These are phyloP conservation scores for Fregetta grallaria DNA, from an alignment of 2,113 vertebrate genomes.

Conservation along the genomic window DNA sequence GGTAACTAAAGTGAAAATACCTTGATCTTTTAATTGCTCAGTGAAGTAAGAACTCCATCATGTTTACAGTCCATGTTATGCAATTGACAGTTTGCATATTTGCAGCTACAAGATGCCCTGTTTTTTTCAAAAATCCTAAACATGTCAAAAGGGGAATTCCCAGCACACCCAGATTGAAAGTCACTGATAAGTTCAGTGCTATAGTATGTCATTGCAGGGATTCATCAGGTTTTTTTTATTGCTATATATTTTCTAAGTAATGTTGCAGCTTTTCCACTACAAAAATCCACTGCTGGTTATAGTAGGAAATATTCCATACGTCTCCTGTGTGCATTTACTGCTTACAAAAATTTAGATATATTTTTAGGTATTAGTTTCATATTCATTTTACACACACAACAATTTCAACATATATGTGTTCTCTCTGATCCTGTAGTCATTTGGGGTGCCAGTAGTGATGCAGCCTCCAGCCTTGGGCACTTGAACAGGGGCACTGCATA, in stretches of 20 bases:
- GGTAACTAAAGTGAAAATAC: background rate
- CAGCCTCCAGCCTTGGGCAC: background rate
- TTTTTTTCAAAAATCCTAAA: background rate
- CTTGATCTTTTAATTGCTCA: background rate
- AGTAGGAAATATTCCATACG: background rate
- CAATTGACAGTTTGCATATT: background rate
- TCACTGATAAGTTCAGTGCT: background rate
- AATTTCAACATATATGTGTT: background rate
- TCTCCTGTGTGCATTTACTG: background rate
- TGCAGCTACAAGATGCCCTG: background rate
- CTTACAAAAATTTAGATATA: background rate
- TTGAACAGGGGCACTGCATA: background rate
- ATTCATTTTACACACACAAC: background rate
- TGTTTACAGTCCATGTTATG: background rate
- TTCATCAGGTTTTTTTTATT: background rate
- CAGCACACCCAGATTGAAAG: background rate
- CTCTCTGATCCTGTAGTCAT: background rate
- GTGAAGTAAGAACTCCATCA: background rate
- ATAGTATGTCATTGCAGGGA: background rate
- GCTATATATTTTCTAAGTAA: background rate
- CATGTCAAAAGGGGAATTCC: background rate
- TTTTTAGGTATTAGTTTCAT: background rate
- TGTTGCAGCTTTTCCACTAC: background rate
- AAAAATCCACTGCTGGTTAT: background rate
- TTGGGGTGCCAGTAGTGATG: background rate